phyloP scores from a whole-genome alignment of 1,140 invertebrate species.

The Venustaconcha ellipsiformis region DNA sequence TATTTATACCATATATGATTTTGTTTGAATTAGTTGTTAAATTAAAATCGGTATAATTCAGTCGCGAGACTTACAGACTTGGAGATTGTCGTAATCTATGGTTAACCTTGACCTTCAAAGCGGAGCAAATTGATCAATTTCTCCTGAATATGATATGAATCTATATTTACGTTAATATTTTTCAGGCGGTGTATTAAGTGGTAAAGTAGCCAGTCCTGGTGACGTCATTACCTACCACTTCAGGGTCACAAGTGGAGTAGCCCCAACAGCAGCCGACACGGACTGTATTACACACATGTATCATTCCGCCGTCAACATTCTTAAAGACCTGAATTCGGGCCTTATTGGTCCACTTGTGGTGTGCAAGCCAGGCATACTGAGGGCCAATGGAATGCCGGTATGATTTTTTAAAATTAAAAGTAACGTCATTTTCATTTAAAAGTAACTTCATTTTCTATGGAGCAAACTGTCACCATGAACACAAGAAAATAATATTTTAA shows the following conservation, averaged over 20 bases:
- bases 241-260: constrained; percentile 29
- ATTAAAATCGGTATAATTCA: no score
- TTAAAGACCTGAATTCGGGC: constrained; percentile 53
- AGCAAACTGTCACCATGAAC: background rate
- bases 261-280: constrained; percentile 30
- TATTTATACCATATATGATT: no score
- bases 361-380: constrained; percentile 44
- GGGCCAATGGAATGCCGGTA: constrained; percentile 39
- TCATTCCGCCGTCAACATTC: constrained; percentile 57
- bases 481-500: no score
- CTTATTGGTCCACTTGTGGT: constrained; percentile 60
- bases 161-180: background rate
- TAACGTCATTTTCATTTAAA: background rate
- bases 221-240: constrained; percentile 30
- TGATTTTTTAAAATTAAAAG: background rate
- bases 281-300: constrained; percentile 57
- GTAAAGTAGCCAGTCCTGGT: constrained; percentile 20
- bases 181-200: constrained; percentile 10
- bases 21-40: no score
- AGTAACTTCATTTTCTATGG: background rate
- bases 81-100: no score
- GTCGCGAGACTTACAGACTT: no score
- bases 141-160: no score
- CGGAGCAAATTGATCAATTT: no score
- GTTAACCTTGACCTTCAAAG: no score